Conservation (phyloP, 2,113 vertebrate genomes). For the Casuarius casuarius region DNA sequence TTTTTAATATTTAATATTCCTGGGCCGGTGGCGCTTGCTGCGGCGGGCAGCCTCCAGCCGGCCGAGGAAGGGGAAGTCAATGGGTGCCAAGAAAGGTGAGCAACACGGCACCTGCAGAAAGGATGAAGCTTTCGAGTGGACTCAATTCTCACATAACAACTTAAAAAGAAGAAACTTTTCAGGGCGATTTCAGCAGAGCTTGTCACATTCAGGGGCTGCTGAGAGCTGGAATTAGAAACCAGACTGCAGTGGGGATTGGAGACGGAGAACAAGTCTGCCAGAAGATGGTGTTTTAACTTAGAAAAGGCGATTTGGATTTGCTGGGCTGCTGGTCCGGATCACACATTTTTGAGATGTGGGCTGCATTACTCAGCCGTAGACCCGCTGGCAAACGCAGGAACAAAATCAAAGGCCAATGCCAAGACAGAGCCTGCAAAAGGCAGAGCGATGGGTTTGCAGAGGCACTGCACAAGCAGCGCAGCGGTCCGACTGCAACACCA, state of each 20-base stretch:
- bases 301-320: not conserved
- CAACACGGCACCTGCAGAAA: not conserved
- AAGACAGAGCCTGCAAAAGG: not conserved
- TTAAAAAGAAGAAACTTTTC: not conserved
- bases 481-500: no score
- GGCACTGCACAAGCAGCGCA: fast-evolving
- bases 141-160: not conserved
- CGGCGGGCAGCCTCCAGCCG: no score
- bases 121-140: not conserved
- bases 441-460: fast-evolving
- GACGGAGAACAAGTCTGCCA: not conserved
- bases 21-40: not conserved
- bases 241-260: not conserved
- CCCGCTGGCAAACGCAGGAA: not conserved
- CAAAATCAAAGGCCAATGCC: not conserved
- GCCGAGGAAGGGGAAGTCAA: not conserved
- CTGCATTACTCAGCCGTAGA: not conserved
- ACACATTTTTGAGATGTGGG: not conserved
- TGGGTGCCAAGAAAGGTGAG: not conserved
- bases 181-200: not conserved
- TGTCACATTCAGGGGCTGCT: not conserved
- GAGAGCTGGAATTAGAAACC: not conserved
- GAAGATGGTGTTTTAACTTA: not conserved
- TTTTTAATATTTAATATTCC: not conserved
- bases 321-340: conserved; percentile 1